Percentiles rank a stretch among this genome's conserved stretches.
phyloP scores from a whole-genome alignment of 2,797 vertebrate genomes.

The Epinephelus awoara region DNA sequence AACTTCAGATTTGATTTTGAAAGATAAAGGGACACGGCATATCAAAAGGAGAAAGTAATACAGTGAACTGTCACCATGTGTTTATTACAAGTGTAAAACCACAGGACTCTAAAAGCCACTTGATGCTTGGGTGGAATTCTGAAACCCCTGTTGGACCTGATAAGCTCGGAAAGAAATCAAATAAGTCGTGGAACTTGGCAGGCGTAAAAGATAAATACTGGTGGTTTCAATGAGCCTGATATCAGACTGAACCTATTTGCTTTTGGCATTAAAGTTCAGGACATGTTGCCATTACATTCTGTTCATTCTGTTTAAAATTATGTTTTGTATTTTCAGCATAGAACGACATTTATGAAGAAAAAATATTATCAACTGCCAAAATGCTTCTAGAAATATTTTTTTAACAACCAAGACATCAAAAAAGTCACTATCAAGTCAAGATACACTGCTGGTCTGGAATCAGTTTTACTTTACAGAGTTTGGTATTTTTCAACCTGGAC shows the following conservation, averaged over 20 bases:
- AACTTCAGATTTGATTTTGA: slow-evolving; percentile 28
- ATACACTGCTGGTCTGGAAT: slow-evolving; percentile 53
- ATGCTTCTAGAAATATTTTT: slow-evolving; percentile 16
- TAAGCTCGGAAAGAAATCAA: slow-evolving; percentile 12
- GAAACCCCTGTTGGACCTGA: neutral
- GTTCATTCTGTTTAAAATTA: slow-evolving; percentile 21
- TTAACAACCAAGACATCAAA: neutral
- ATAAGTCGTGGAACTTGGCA: neutral
- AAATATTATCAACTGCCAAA: neutral
- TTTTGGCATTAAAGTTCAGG: slow-evolving; percentile 14
- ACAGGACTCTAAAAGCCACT: slow-evolving; percentile 24
- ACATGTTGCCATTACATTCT: slow-evolving; percentile 17
- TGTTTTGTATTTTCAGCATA: slow-evolving; percentile 25
- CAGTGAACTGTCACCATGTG: neutral
- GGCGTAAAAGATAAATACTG: neutral
- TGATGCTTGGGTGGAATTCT: slow-evolving; percentile 6
- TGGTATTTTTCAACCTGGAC: too few relatives aligned
- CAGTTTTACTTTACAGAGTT: slow-evolving; percentile 24
- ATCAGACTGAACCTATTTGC: slow-evolving; percentile 1
- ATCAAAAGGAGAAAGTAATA: slow-evolving; percentile 24
- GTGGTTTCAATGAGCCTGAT: slow-evolving; percentile 13
- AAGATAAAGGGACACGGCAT: slow-evolving; percentile 19
- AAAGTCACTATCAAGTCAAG: slow-evolving; percentile 10
- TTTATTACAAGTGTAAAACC: slow-evolving; percentile 23
- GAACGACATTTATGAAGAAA: slow-evolving; percentile 20